A percentile compares a stretch with the other conserved stretches of the same genome.
These are phyloP conservation scores for Drosophila lacteicornis DNA, from an alignment of 1,140 invertebrate species.

Conservation along the genomic window DNA sequence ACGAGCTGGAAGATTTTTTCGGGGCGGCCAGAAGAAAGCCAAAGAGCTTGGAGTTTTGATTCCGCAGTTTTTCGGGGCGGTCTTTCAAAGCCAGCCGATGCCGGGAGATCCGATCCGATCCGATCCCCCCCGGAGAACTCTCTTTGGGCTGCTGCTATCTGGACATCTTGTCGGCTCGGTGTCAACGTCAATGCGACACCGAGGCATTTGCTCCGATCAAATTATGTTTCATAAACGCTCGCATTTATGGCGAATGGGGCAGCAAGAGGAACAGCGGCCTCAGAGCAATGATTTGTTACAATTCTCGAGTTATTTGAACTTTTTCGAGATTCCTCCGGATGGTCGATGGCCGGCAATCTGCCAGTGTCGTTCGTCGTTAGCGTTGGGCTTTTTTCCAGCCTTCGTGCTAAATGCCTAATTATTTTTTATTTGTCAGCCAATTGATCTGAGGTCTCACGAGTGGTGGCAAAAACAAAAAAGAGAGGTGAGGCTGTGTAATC, in stretches of 20 bases:
- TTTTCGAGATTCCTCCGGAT: conserved; percentile 50
- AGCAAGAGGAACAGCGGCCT: conserved; percentile 3
- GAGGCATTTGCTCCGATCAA: conserved; percentile 76
- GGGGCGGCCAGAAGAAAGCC: conserved; percentile 64
- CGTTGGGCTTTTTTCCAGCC: conserved; percentile 27
- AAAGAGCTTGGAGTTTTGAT: conserved; percentile 43
- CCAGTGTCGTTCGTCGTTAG: conserved; percentile 9
- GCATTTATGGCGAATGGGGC: conserved; percentile 68
- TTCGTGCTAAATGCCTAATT: conserved; percentile 57
- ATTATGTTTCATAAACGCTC: conserved; percentile 83
- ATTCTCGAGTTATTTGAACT: conserved; percentile 73
- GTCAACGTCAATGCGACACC: conserved; percentile 69
- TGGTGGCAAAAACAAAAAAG: not conserved
- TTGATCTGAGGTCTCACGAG: conserved; percentile 10
- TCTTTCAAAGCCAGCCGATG: conserved; percentile 68
- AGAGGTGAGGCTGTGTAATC: conserved; percentile 21
- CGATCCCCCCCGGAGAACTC: not conserved
- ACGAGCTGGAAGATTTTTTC: conserved; percentile 53
- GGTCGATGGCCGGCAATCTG: conserved; percentile 18
- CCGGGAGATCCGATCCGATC: conserved; percentile 5
- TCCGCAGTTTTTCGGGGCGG: conserved; percentile 72
- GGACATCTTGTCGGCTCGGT: conserved; percentile 51
- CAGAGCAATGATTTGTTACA: conserved; percentile 76
- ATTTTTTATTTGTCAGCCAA: conserved; percentile 56
- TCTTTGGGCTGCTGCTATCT: conserved; percentile 22